Base-by-base conservation (phyloP, 2,888 invertebrate species). In the Acanthacorydalis orientalis region DNA sequence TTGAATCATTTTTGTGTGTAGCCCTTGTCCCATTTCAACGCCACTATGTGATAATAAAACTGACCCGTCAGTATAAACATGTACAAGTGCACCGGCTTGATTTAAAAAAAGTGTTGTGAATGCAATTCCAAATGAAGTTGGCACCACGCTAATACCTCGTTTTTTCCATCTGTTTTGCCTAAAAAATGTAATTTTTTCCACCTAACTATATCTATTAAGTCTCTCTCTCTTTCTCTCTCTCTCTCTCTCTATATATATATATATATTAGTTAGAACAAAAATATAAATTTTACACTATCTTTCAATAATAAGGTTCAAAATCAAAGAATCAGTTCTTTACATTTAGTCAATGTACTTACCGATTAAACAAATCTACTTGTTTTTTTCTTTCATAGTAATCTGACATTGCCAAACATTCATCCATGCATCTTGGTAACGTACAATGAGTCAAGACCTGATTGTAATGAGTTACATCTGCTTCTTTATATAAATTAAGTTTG, bases 1-100 rank as follows among this genome's bases (percentile, higher is more conserved):
- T 75, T 95, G 93, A 46, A 90, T 80, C 83, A 93, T 90, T 72
- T 96, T 96, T 0, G 90, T 96, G 60, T 93, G 87, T 4, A 97
- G 69, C 1, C 96, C 96, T 68, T 96, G 96, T 0, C 96, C 96
- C 84, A 96, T 95, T 72, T 96, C 96, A 7, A 86, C 83, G 12
- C 93, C 95, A 32, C 90, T 91, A 60, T 92, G 92, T 1, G 83
- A 78, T 14, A 96, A 57, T 9, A 95, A 69, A 3, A 96, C 89
- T 0, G 92, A 89, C 1, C 92, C 93, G 63, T 89, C 88, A 0
- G 71, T 71, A 60, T 95, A 92, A 11, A 92, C 74, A 40, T 88
- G 77, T 2, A 96, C 74, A 47, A 96, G 68, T 1, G 93, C 91
- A 8, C 90, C 92, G 2, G 79, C 82, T 70, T 92, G 91, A 62